A percentile compares a stretch with the other conserved stretches of the same genome.
Conservation (phyloP, 2,113 vertebrate species). For the Propithecus coquereli region DNA sequence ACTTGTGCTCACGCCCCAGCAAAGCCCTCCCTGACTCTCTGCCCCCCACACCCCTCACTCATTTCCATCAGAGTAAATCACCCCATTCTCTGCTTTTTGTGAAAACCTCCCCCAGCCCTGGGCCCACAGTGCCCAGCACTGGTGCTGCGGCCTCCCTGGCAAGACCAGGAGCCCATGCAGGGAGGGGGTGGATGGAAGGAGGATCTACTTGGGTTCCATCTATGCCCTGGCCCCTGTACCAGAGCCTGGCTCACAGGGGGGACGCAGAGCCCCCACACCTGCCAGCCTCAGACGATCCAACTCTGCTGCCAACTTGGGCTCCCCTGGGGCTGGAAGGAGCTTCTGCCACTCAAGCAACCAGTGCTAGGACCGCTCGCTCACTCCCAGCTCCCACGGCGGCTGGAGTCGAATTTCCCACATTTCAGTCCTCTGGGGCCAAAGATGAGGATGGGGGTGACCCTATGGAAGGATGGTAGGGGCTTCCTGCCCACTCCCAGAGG, state of each 20-base stretch:
- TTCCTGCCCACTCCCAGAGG: not conserved
- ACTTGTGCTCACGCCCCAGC: not conserved
- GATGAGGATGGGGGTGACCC: not conserved
- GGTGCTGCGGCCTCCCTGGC: not conserved
- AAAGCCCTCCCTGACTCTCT: not conserved
- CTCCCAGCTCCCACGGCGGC: not conserved
- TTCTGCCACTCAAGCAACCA: constrained; percentile 11
- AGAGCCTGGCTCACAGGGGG: not conserved
- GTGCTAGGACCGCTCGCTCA: not conserved
- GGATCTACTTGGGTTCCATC: not conserved
- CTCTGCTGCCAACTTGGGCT: constrained; percentile 64
- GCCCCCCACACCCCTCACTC: not conserved
- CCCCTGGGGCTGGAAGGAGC: constrained; percentile 28
- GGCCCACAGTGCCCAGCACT: not conserved
- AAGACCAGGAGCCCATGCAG: not conserved
- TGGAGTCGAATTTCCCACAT: constrained; percentile 35
- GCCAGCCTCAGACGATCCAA: not conserved
- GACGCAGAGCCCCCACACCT: not conserved
- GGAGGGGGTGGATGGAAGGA: not conserved
- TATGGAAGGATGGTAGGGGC: not conserved
- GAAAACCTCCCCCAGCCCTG: not conserved
- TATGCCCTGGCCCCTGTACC: not conserved
- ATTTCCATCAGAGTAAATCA: constrained; percentile 26
- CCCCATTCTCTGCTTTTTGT: not conserved
- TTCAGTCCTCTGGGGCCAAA: not conserved